Conservation (phyloP, 2,888 invertebrate species). For the Ochropacha duplaris region DNA sequence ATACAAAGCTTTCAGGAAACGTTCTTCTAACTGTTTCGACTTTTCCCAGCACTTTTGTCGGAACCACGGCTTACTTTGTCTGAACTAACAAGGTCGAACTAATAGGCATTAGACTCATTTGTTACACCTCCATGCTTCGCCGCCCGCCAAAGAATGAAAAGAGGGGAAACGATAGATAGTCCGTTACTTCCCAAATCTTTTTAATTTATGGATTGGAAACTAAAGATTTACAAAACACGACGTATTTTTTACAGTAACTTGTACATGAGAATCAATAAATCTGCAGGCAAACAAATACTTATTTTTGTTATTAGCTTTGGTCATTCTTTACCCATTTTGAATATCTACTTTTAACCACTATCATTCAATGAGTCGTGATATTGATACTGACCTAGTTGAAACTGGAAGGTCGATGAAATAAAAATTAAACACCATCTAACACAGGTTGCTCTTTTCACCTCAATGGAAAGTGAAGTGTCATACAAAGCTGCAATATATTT, state of each 20-base stretch:
- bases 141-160: constrained; percentile 67
- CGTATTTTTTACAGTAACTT: neutral
- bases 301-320: no score
- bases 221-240: neutral
- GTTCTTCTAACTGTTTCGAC: constrained; percentile 41
- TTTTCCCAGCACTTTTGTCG: constrained; percentile 57
- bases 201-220: constrained; percentile 10
- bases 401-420: no score
- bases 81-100: constrained; percentile 76
- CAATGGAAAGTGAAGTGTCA: constrained; percentile 76
- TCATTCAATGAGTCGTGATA: neutral
- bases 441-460: constrained; percentile 67
- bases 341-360: no score
- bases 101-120: constrained; percentile 75
- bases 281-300: no score
- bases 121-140: constrained; percentile 72
- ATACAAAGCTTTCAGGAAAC: constrained; percentile 10
- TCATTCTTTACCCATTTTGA: no score
- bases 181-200: constrained; percentile 53
- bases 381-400: no score
- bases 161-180: constrained; percentile 56
- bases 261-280: no score
- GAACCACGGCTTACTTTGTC: constrained; percentile 65
- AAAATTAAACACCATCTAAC: constrained; percentile 30
- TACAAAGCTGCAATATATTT: constrained; percentile 78